Evolutionary conservation across 2,113 vertebrate genomes (phyloP).

Genomic region (Melanerpes formicivorus): DNA sequence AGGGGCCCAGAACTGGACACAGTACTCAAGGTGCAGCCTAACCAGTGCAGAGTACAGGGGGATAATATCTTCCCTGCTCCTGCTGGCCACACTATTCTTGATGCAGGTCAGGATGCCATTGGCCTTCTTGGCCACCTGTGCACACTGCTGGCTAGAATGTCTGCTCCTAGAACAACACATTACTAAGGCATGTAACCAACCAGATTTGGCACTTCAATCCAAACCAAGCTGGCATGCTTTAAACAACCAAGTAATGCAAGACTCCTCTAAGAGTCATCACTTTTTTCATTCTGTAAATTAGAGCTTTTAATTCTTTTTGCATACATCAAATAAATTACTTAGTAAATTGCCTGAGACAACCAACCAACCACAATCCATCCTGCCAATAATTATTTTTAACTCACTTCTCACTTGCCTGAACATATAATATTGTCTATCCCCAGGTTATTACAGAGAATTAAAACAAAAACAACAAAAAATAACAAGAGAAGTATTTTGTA

Average conservation of each 20-base stretch:
- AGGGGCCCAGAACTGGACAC: too few species aligned
- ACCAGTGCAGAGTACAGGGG: too few species aligned
- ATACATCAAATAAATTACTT: slow-evolving; percentile 34
- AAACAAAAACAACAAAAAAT: not conserved
- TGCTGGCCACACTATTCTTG: too few species aligned
- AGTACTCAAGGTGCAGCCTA: too few species aligned
- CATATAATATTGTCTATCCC: not conserved
- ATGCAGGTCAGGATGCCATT: too few species aligned
- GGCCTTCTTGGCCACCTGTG: too few species aligned
- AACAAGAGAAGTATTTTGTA: slow-evolving; percentile 19
- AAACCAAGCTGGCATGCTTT: not conserved
- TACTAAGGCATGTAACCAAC: not conserved
- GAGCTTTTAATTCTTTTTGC: not conserved
- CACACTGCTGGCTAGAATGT: not conserved
- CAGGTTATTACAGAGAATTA: not conserved
- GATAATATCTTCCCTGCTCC: too few species aligned
- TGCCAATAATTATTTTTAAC: not conserved
- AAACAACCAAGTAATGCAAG: not conserved
- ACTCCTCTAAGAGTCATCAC: not conserved
- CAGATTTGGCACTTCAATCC: not conserved
- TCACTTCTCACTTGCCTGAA: slow-evolving; percentile 4
- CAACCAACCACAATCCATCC: not conserved
- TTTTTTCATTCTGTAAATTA: slow-evolving; percentile 29
- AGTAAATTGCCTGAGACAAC: slow-evolving; percentile 32
- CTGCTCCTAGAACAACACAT: not conserved